phyloP scores from a whole-genome alignment of 1,140 invertebrate genomes.

The Armadillidium nasatum region DNA sequence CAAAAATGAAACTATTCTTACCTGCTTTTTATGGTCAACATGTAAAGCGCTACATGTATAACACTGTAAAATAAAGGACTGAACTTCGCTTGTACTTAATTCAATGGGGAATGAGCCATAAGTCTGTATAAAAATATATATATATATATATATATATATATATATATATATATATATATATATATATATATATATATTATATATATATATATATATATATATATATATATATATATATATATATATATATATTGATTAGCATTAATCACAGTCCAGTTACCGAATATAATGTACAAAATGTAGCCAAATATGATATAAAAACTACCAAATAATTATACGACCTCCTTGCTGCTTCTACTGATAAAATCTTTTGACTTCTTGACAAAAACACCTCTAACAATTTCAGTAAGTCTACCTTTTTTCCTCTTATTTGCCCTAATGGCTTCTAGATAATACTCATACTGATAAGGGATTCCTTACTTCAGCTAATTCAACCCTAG shows the following conservation, averaged over 20 bases:
- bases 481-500: no score
- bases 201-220: conserved; percentile 27
- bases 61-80: conserved; percentile 41
- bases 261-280: no score
- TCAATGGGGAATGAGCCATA: conserved; percentile 21
- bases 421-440: no score
- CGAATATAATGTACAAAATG: no score
- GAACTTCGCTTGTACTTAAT: conserved; percentile 36
- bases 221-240: conserved; percentile 25
- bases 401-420: no score
- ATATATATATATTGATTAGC: conserved; percentile 22
- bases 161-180: conserved; percentile 26
- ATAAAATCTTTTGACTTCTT: no score
- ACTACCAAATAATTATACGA: no score
- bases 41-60: conserved; percentile 37
- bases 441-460: no score
- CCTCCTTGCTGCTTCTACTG: no score
- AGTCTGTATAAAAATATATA: background rate
- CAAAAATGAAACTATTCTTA: background rate
- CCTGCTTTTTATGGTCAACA: conserved; percentile 36
- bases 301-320: no score
- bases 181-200: conserved; percentile 29
- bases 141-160: conserved; percentile 18
- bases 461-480: no score
- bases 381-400: no score